Conservation (phyloP, 2,797 vertebrate species). For the Tympanoctomys barrerae region DNA sequence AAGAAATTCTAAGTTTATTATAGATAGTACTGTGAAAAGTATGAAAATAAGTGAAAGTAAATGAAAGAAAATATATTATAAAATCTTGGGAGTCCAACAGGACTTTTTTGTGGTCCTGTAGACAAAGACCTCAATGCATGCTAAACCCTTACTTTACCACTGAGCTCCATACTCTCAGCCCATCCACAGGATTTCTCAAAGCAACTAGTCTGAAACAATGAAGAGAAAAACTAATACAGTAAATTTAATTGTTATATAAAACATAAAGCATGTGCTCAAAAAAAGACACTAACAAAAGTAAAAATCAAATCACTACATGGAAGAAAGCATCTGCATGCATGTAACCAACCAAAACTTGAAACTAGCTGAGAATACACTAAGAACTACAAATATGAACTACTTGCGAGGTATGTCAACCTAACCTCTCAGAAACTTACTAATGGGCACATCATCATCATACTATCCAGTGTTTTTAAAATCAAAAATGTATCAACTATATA, state of each 20-base stretch:
- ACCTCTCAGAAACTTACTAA: not conserved
- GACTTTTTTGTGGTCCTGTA: not conserved
- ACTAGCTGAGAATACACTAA: not conserved
- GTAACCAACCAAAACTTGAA: conserved; percentile 3
- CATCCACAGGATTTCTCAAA: not conserved
- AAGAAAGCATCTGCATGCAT: conserved; percentile 1
- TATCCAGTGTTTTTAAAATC: not conserved
- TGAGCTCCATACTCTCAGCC: not conserved
- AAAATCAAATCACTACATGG: not conserved
- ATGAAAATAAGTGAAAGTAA: not conserved
- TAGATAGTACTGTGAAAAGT: not conserved
- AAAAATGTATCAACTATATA: not conserved
- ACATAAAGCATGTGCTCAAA: not conserved
- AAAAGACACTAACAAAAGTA: not conserved
- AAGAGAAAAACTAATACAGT: not conserved
- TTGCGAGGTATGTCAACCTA: not conserved
- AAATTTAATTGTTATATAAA: not conserved
- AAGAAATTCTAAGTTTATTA: not conserved
- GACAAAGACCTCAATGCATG: not conserved
- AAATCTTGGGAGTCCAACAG: not conserved
- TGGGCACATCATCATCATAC: not conserved
- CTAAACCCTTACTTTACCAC: not conserved
- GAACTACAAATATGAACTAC: not conserved
- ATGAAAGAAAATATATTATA: not conserved
- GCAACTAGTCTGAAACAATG: not conserved